Base-by-base conservation (phyloP, 1,140 invertebrate genomes). In the Neocloeon triangulifer region DNA sequence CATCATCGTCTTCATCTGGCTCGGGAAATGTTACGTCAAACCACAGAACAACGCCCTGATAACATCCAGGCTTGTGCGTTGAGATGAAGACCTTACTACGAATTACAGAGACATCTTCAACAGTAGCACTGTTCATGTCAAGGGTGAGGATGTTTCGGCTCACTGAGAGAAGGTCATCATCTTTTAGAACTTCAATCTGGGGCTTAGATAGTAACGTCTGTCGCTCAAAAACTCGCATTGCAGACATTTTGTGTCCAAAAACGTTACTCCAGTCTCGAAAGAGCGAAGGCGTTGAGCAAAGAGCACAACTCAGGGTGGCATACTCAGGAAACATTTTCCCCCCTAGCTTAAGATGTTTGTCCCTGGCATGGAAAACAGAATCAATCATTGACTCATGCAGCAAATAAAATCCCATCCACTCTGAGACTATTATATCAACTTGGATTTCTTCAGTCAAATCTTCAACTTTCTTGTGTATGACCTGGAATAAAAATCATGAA, bases 351-450 rank as follows among this genome's bases (percentile, higher is more conserved):
- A 98, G 62, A 62, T 76, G 86, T 39, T 76, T 69, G 45, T 98
- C 81, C 47, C 92, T 66, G 2, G 91, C 92, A 55, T 71, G 73
- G 19, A 98, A 64, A 14, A 89, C 70, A 50, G 77, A 80, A 48
- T 96, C 85, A 19, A 98, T 52, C 94, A 98, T 98, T 14, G 86
- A 91, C 59, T 98, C 94, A 48, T 96, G 96, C 5, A 98, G 60
- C 25, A 98, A 57, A 55, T 95, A 96, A 57, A 97, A 97, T 4
- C 94, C 94, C 94, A 98, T 98, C 94, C 94, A 98, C 56, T 98
- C 94, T 4, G 86, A 94, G 19, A 98, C 74, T 41, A 97, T 92
- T 15, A 97, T 71, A 52, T 98, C 92, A 13, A 94, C 85, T 60
- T 85, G 78, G 33, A 73, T 68, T 9, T 60, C 62, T 25, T 57